phyloP scores from a whole-genome alignment of 2,888 invertebrate genomes.

The Cotesia congregata region DNA sequence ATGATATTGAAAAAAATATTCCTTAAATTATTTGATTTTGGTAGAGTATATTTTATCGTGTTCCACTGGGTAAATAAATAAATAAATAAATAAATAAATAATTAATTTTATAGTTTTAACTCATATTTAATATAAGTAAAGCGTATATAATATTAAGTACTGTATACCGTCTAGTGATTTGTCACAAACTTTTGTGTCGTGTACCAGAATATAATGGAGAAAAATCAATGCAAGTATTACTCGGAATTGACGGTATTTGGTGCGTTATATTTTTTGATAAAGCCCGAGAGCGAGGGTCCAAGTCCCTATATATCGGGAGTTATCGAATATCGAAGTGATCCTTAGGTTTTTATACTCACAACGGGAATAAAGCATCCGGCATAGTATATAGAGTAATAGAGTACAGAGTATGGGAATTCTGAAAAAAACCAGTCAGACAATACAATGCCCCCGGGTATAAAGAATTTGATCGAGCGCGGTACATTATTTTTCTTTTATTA shows the following conservation, averaged over 20 bases:
- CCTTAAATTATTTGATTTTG: too few species aligned
- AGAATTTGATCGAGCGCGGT: neutral
- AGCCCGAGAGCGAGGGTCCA: constrained; percentile 17
- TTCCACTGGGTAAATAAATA: too few species aligned
- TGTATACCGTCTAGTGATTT: neutral
- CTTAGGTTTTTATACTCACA: constrained; percentile 15
- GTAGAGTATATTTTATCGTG: too few species aligned
- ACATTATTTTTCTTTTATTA: constrained; percentile 4
- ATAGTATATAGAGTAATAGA: neutral
- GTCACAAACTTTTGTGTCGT: neutral
- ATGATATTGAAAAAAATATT: too few species aligned
- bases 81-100: too few species aligned
- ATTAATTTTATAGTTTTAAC: too few species aligned
- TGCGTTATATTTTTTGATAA: constrained; percentile 16
- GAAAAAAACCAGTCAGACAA: constrained; percentile 21
- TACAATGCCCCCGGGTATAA: constrained; percentile 20
- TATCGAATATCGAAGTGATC: constrained; percentile 23
- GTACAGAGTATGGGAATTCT: constrained; percentile 2
- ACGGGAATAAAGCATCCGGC: constrained; percentile 17
- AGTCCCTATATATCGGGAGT: constrained; percentile 20
- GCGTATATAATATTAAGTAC: too few species aligned
- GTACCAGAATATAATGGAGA: constrained; percentile 45
- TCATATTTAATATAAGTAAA: too few species aligned
- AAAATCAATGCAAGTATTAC: constrained; percentile 8
- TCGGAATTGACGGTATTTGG: neutral